Evolutionary conservation across 1,140 invertebrate genomes (phyloP).

Genomic region (Brachionus plicatilis): DNA sequence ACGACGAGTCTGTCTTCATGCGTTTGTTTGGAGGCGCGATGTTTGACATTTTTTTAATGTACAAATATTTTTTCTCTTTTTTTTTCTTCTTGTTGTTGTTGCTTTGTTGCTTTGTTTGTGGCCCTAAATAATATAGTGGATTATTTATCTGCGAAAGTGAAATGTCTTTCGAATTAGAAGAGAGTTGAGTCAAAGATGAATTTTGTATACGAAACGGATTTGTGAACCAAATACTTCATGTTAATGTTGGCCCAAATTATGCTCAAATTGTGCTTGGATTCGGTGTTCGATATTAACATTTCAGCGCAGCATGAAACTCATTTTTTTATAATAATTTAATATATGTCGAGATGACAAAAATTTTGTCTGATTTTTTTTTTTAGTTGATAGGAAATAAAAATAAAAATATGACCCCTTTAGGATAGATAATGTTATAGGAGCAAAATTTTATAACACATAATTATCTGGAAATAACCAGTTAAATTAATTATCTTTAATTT

Average conservation of each 20-base stretch:
- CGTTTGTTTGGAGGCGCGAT: not conserved
- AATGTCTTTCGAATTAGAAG: not conserved
- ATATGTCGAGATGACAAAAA: no score
- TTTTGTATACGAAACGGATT: slow-evolving; percentile 5
- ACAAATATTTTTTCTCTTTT: not conserved
- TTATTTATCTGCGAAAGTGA: not conserved
- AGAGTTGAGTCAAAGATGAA: slow-evolving; percentile 10
- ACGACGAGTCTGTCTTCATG: slow-evolving; percentile 2
- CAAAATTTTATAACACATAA: no score
- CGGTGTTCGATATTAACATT: not conserved
- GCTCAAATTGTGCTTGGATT: not conserved
- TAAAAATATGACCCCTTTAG: no score
- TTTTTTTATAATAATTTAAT: not conserved
- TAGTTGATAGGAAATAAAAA: no score
- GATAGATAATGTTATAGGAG: no score
- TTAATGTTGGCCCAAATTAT: not conserved
- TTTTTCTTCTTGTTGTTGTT: not conserved
- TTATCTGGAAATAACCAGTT: no score
- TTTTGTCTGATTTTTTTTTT: no score
- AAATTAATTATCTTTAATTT: no score
- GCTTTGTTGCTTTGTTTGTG: no score
- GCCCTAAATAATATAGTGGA: not conserved
- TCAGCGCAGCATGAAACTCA: not conserved
- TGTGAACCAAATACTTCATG: not conserved
- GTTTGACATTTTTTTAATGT: slow-evolving; percentile 24